A percentile compares a stretch with the other conserved stretches of the same genome.
phyloP scores from a whole-genome alignment of 2,888 invertebrate genomes.

The Siphonodentalium dalli region DNA sequence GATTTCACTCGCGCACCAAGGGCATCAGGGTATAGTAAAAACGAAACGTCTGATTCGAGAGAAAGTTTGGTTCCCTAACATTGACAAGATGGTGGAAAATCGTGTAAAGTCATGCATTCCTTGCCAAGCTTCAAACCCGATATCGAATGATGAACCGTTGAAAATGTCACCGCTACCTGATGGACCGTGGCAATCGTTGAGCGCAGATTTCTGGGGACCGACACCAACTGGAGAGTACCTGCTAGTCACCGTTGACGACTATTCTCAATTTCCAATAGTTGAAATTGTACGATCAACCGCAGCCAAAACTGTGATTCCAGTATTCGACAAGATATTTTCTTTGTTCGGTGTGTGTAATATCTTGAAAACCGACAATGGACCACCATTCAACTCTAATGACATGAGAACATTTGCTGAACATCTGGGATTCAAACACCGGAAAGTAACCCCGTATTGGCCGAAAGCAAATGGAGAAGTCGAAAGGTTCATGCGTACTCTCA shows the following conservation, averaged over 20 bases:
- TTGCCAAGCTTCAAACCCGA: slow-evolving; percentile 15
- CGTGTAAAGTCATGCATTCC: slow-evolving; percentile 12
- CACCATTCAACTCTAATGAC: no score
- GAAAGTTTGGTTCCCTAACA: slow-evolving; percentile 29
- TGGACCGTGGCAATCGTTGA: slow-evolving; percentile 11
- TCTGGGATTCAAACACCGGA: no score
- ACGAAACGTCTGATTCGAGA: slow-evolving; percentile 30
- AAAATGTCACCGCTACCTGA: slow-evolving; percentile 12
- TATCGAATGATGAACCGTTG: slow-evolving; percentile 11
- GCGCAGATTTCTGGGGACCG: slow-evolving; percentile 16
- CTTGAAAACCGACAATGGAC: no score
- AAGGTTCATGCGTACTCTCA: no score
- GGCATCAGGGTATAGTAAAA: slow-evolving; percentile 32
- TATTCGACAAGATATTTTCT: no score
- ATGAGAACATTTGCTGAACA: no score
- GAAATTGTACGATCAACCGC: slow-evolving; percentile 7
- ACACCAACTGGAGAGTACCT: slow-evolving; percentile 13
- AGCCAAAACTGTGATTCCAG: no score
- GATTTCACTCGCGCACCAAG: slow-evolving; percentile 31
- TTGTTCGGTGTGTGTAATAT: no score
- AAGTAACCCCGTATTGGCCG: no score
- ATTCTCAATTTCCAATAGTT: slow-evolving; percentile 14
- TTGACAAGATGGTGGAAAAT: no score
- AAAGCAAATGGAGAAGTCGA: no score
- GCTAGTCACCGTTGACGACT: slow-evolving; percentile 21